Evolutionary conservation across 2,888 invertebrate species (phyloP), one percentile per base, ranked within the genome.

Genomic region (Cantharis lateralis): DNA sequence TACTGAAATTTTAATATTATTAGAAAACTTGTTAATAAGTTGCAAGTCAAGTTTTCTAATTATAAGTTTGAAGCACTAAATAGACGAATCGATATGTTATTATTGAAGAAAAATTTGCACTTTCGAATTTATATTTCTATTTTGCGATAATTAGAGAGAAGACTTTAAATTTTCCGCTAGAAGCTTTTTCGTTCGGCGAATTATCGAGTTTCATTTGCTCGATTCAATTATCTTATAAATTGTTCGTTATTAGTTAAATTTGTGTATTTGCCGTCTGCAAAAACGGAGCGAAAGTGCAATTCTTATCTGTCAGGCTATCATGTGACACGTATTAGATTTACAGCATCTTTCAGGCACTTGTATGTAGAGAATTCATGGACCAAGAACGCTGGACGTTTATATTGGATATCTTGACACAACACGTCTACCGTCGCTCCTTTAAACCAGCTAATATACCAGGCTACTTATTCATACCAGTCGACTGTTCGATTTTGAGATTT

Each of bases 321-420:
- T 77, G 66, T 72, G 72, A 77, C 73, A 62, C 62, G 77, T 77
- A 71, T 73, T 77, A 77, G 71, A 77, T 77, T 77, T 77, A 77
- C 74, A 68, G 68, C 68, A 73, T 74, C 77, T 77, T 71, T 71
- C 71, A 68, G 70, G 72, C 77, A 71, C 70, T 70, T 71, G 72
- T 74, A 77, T 77, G 74, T 69, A 71, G 70, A 24, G 69, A 77
- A 74, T 77, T 74, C 70, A 72, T 62, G 70, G 71, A 77, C 70
- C 62, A 71, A 64, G 32, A 63, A 20, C 24, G 71, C 72, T 68
- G 74, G 77, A 77, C 77, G 74, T 77, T 77, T 77, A 75, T 75
- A 77, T 77, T 77, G 77, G 74, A 77, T 74, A 81, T 80, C 79
- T 79, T 68, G 74, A 76, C 76, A 76, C 74, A 70, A 74, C 76